Evolutionary conservation across 1,140 invertebrate genomes (phyloP).

Genomic region (Drosophila dunni): DNA sequence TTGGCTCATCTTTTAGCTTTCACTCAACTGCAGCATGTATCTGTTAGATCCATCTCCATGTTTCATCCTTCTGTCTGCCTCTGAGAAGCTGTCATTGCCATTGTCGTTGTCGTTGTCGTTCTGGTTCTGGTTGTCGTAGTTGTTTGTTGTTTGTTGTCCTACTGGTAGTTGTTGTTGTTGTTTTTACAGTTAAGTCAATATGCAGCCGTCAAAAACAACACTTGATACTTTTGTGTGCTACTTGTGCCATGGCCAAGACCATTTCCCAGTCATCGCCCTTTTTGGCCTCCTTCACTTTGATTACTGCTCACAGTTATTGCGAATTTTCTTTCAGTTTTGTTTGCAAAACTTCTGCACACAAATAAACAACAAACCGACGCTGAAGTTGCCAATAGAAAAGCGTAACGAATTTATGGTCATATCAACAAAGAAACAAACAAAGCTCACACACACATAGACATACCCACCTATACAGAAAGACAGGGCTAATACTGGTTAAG

Average conservation of each 20-base stretch:
- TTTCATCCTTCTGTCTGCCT: slow-evolving; percentile 11
- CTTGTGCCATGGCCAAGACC: slow-evolving; percentile 42
- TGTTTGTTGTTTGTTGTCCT: slow-evolving; percentile 55
- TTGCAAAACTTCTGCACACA: slow-evolving; percentile 64
- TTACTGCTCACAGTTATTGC: slow-evolving; percentile 65
- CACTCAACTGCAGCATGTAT: slow-evolving; percentile 17
- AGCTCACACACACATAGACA: slow-evolving; percentile 1
- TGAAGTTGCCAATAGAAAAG: slow-evolving; percentile 60
- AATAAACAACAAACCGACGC: slow-evolving; percentile 48
- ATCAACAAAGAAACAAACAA: slow-evolving; percentile 54
- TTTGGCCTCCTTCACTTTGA: slow-evolving; percentile 7
- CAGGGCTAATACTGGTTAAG: slow-evolving; percentile 49
- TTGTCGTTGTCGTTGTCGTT: slow-evolving; percentile 38
- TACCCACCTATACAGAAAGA: slow-evolving; percentile 11
- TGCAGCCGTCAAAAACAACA: slow-evolving; percentile 83
- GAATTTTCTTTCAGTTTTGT: slow-evolving; percentile 69
- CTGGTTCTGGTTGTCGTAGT: slow-evolving; percentile 69
- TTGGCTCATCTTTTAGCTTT: slow-evolving; percentile 16
- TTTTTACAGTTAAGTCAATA: slow-evolving; percentile 83
- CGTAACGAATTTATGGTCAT: slow-evolving; percentile 74
- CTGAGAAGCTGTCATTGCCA: slow-evolving; percentile 20
- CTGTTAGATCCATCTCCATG: neutral
- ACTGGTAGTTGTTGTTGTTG: slow-evolving; percentile 40
- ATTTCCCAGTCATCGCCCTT: slow-evolving; percentile 11
- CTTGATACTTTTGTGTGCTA: slow-evolving; percentile 81